A percentile compares a stretch with the other conserved stretches of the same genome.
phyloP scores from a whole-genome alignment of 2,113 vertebrate species.

The Macaca nemestrina region DNA sequence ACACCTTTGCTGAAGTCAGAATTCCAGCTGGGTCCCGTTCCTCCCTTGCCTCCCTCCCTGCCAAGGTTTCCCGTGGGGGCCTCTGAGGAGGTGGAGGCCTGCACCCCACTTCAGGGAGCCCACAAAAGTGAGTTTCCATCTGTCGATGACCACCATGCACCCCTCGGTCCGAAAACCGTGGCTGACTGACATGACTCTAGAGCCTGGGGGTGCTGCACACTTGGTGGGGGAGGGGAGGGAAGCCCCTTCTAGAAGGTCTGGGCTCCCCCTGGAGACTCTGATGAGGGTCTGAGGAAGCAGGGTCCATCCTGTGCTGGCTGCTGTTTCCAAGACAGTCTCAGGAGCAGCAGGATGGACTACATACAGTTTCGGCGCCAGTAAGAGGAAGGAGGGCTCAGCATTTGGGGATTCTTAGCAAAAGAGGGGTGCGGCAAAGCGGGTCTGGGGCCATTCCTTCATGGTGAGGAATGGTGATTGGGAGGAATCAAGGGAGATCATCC shows the following conservation, averaged over 20 bases:
- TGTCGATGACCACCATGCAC: background rate
- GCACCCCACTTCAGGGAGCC: too few relatives aligned
- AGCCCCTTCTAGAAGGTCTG: background rate
- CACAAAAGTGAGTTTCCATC: background rate
- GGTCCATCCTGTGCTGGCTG: background rate
- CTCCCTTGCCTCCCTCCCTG: background rate
- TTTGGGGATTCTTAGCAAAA: background rate
- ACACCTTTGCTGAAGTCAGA: background rate
- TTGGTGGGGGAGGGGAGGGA: background rate
- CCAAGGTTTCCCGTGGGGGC: accelerated
- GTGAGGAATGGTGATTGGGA: too few relatives aligned
- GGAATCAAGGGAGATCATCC: background rate
- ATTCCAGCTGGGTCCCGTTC: background rate
- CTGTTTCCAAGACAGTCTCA: background rate
- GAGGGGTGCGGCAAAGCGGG: background rate
- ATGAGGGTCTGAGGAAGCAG: background rate
- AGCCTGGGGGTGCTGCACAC: too few relatives aligned
- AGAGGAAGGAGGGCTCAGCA: background rate
- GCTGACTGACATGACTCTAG: too few relatives aligned
- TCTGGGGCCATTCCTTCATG: too few relatives aligned
- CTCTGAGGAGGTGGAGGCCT: background rate
- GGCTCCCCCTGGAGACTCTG: background rate
- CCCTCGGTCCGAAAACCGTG: background rate
- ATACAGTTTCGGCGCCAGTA: too few relatives aligned
- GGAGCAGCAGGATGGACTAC: too few relatives aligned